Conservation (phyloP, 1,140 invertebrate genomes). For the Rhynchophorus ferrugineus region DNA sequence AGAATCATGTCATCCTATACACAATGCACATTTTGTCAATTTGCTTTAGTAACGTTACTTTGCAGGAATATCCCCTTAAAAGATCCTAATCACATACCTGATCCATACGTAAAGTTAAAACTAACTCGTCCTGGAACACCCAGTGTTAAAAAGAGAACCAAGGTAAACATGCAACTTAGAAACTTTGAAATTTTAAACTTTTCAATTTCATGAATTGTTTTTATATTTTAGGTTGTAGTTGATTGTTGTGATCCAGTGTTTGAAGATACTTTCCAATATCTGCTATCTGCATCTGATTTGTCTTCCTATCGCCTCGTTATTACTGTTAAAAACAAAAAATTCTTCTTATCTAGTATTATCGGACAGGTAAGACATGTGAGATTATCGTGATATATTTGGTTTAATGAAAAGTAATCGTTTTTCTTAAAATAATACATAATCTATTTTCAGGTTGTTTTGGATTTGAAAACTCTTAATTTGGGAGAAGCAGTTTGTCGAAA, state of each 20-base stretch:
- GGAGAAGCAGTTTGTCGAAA: conserved; percentile 5
- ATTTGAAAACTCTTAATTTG: conserved; percentile 8
- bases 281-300: conserved; percentile 64
- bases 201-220: neutral
- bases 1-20: too few species aligned
- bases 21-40: too few species aligned
- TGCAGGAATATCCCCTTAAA: conserved; percentile 72
- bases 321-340: conserved; percentile 75
- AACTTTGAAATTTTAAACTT: neutral
- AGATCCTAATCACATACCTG: conserved; percentile 78
- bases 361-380: conserved; percentile 52
- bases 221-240: conserved; percentile 54
- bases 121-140: conserved; percentile 75
- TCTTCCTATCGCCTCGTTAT: conserved; percentile 63
- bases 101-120: conserved; percentile 90
- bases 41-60: too few species aligned
- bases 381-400: neutral
- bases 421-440: too few species aligned
- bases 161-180: conserved; percentile 42
- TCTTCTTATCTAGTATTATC: conserved; percentile 68
- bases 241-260: conserved; percentile 84
- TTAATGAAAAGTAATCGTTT: too few species aligned
- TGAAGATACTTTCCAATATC: conserved; percentile 82
- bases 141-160: conserved; percentile 82
- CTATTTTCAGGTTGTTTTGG: conserved; percentile 13